These are phyloP conservation scores for Sinonovacula constricta DNA, from an alignment of 1,140 invertebrate genomes.

Conservation along the genomic window DNA sequence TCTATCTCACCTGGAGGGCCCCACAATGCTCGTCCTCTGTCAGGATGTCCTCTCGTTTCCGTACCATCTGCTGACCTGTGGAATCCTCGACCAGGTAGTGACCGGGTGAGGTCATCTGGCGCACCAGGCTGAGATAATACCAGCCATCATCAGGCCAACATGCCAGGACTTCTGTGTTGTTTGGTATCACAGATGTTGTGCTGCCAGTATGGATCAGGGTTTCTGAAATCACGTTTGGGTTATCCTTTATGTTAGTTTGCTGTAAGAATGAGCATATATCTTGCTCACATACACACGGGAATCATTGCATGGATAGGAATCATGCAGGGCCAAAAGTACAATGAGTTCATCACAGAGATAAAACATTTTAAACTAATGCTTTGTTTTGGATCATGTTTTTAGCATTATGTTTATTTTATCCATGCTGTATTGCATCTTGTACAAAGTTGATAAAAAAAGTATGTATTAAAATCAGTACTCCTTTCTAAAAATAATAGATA, in stretches of 20 bases:
- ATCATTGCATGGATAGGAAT: no score
- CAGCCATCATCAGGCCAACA: conserved; percentile 75
- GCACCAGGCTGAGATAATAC: conserved; percentile 69
- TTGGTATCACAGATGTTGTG: conserved; percentile 19
- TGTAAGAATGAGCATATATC: no score
- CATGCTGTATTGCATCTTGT: no score
- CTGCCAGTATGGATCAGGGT: conserved; percentile 11
- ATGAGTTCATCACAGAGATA: no score
- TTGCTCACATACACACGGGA: no score
- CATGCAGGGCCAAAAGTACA: no score
- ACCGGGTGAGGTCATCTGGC: conserved; percentile 50
- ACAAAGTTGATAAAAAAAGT: no score
- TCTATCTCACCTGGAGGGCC: conserved; percentile 52
- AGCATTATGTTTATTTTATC: no score
- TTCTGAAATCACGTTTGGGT: neutral
- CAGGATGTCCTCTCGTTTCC: conserved; percentile 69
- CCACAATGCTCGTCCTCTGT: conserved; percentile 61
- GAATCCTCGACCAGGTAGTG: conserved; percentile 65
- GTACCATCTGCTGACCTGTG: conserved; percentile 58
- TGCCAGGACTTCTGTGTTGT: conserved; percentile 70
- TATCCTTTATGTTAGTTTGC: conserved; percentile 11
- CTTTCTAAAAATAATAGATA: no score
- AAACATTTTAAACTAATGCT: no score
- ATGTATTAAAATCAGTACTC: no score
- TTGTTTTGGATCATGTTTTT: no score